Evolutionary conservation across 2,888 invertebrate genomes (phyloP), one percentile per base, ranked within the genome.

Genomic region (Isoperla grammatica): DNA sequence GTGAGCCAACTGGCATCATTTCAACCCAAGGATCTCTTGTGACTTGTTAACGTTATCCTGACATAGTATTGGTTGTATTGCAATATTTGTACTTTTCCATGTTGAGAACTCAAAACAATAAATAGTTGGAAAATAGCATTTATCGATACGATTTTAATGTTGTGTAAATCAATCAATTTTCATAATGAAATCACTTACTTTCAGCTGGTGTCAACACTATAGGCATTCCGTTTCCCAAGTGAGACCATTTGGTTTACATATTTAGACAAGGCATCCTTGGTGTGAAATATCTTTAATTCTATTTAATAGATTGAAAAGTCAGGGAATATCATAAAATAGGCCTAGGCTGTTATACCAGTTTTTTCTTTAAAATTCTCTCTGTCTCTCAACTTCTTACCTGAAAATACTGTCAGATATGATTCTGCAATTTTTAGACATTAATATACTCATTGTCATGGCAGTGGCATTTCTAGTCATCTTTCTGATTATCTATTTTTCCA

Each of bases 41-140:
- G 15, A 42, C 6, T 6, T 29, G 29, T 29, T 17, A 53, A 12
- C 40, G 35, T 53, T 53, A 40, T 64, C 49, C 50, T 54, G 23
- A 50, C 59, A 57, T 63, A 64, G 62, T 70, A 56, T 72, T 70
- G 71, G 71, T 72, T 79, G 78, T 79, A 78, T 76, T 78, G 78
- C 79, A 79, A 79, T 79, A 79, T 79, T 80, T 80, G 79, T 80
- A 80, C 80, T 79, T 80, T 79, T 80, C 78, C 79, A 79, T 79
- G 79, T 80, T 78, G 78, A 79, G 75, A 77, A 77, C 77, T 78
- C 77, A 74, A 78, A 76, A 59, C 74, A 78, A 78, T 78, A 78
- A 78, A 78, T 74, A 75, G 76, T 78, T 69, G 65, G 74, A 75
- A 76, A 70, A 70, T 53, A 50, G 54, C 45, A 45, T 61, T 55